A percentile compares a stretch with the other conserved stretches of the same genome.
Evolutionary conservation across 2,797 vertebrate genomes (phyloP).

Genomic region (Darevskia nairensis): DNA sequence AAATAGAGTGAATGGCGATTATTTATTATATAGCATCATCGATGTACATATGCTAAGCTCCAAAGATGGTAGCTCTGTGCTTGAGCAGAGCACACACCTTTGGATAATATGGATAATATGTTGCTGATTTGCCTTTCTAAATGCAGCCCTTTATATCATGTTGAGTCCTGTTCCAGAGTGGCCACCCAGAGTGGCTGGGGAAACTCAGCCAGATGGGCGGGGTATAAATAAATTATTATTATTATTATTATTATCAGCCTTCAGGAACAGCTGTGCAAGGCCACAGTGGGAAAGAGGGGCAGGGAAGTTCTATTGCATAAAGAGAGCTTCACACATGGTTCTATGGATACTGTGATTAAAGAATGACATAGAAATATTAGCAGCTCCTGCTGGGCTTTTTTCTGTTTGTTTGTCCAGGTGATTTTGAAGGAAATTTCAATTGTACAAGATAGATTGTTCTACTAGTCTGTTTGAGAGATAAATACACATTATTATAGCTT

Average conservation of each 20-base stretch:
- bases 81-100: neutral
- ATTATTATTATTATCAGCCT: neutral
- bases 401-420: neutral
- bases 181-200: too few species aligned
- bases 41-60: neutral
- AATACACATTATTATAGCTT: neutral
- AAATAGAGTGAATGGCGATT: neutral
- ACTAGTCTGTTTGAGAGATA: fast-evolving
- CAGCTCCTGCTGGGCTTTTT: too few species aligned
- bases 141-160: neutral
- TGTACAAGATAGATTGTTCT: neutral
- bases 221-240: too few species aligned
- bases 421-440: slow-evolving; percentile 13
- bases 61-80: neutral
- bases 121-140: neutral
- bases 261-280: neutral
- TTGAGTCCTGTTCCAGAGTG: neutral
- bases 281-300: neutral
- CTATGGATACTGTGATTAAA: neutral
- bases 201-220: too few species aligned
- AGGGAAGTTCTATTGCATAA: neutral
- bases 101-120: too few species aligned
- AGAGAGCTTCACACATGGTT: neutral
- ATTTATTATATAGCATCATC: neutral
- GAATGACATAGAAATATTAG: neutral